Conservation (phyloP, 2,113 vertebrate genomes). For the Tricholaema leucomelas region DNA sequence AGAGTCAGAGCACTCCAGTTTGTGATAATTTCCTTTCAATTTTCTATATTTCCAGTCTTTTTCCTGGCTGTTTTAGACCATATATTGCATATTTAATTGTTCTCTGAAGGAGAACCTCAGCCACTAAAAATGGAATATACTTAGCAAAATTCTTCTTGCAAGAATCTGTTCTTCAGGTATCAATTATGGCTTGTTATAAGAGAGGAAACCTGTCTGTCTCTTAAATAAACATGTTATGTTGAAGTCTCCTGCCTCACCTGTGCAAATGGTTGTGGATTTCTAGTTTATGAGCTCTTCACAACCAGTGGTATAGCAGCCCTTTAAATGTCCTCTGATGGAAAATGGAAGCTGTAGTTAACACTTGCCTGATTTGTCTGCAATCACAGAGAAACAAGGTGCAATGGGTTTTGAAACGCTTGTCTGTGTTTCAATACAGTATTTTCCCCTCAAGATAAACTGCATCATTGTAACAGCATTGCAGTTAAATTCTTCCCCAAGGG, state of each 20-base stretch:
- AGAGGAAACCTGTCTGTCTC: not conserved
- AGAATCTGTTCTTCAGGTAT: not conserved
- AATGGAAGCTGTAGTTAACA: not conserved
- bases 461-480: not conserved
- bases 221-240: not conserved
- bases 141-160: not conserved
- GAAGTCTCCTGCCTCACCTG: not conserved
- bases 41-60: conserved; percentile 40
- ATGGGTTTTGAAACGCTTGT: not conserved
- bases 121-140: not conserved
- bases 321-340: not conserved
- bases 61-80: conserved; percentile 38
- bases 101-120: not conserved
- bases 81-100: conserved; percentile 51
- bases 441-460: not conserved
- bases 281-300: not conserved
- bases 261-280: not conserved
- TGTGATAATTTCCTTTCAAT: conserved; percentile 59
- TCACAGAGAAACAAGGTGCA: not conserved
- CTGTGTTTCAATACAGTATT: not conserved
- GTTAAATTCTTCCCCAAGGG: not conserved
- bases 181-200: not conserved
- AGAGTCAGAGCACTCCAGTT: conserved; percentile 50
- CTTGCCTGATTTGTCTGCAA: not conserved
- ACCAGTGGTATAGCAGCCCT: not conserved